phyloP scores from a whole-genome alignment of 2,113 vertebrate genomes.

The Nothocercus nigrocapillus region DNA sequence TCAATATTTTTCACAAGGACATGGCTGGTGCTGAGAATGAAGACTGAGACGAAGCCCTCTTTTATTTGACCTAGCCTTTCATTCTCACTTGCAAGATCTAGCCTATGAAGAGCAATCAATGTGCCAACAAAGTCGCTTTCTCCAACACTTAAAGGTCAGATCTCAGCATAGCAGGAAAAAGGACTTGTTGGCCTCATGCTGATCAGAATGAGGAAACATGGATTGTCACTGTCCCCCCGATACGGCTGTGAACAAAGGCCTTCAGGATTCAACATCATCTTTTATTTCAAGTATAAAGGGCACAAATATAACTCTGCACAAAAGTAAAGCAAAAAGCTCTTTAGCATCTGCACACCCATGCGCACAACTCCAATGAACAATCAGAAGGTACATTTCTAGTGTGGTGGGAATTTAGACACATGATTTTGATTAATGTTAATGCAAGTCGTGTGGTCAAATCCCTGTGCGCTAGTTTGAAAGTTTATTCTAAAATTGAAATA shows the following conservation, averaged over 20 bases:
- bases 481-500: conserved; percentile 53
- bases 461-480: conserved; percentile 41
- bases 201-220: not conserved
- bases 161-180: not conserved
- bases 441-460: conserved; percentile 56
- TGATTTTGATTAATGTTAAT: conserved; percentile 67
- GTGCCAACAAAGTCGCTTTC: not conserved
- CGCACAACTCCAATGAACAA: not conserved
- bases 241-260: not conserved
- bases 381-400: not conserved
- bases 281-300: conserved; percentile 19
- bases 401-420: conserved; percentile 42
- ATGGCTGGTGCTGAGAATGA: not conserved
- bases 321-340: not conserved
- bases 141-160: not conserved
- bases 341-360: not conserved
- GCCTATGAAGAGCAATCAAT: not conserved
- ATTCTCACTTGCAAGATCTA: not conserved
- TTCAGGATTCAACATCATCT: not conserved
- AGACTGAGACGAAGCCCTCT: not conserved
- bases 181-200: not conserved
- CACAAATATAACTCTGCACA: accelerated
- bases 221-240: not conserved
- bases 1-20: not conserved
- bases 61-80: not conserved